A percentile compares a stretch with the other conserved stretches of the same genome.
Conservation (phyloP, 2,888 invertebrate genomes). For the Willowsia nigromaculata region DNA sequence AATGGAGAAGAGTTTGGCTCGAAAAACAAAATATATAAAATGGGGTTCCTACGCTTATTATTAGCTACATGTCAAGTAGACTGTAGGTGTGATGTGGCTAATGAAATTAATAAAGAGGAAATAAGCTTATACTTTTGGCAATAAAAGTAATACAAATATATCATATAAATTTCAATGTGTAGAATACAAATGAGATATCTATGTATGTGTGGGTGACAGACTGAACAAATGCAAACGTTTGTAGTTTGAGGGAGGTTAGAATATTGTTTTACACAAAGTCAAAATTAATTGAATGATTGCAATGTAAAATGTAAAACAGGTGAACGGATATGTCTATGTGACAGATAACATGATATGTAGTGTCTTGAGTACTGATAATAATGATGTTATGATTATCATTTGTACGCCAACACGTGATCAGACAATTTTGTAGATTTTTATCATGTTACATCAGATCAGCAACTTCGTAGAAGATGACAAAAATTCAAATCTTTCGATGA, state of each 20-base stretch:
- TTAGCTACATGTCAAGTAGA: too few species aligned
- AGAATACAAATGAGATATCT: constrained; percentile 28
- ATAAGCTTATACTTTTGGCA: not conserved
- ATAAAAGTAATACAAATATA: too few species aligned
- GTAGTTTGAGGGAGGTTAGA: too few species aligned
- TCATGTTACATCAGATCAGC: constrained; percentile 14
- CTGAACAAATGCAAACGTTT: not conserved
- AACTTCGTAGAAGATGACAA: not conserved
- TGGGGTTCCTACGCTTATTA: too few species aligned
- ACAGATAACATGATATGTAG: constrained; percentile 9
- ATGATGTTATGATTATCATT: constrained; percentile 34
- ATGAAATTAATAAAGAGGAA: constrained; percentile 23
- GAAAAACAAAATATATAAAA: too few species aligned
- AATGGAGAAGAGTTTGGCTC: too few species aligned
- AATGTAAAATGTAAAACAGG: not conserved
- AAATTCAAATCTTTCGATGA: not conserved
- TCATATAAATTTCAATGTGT: not conserved
- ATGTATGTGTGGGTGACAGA: constrained; percentile 26
- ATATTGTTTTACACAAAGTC: too few species aligned
- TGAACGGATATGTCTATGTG: not conserved
- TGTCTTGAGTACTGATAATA: not conserved
- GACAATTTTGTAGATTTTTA: constrained; percentile 30
- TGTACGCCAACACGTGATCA: constrained; percentile 10
- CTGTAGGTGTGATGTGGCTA: not conserved
- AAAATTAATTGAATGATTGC: not conserved